These are phyloP conservation scores for Phycodurus eques DNA, from an alignment of 2,113 vertebrate genomes.

Conservation along the genomic window DNA sequence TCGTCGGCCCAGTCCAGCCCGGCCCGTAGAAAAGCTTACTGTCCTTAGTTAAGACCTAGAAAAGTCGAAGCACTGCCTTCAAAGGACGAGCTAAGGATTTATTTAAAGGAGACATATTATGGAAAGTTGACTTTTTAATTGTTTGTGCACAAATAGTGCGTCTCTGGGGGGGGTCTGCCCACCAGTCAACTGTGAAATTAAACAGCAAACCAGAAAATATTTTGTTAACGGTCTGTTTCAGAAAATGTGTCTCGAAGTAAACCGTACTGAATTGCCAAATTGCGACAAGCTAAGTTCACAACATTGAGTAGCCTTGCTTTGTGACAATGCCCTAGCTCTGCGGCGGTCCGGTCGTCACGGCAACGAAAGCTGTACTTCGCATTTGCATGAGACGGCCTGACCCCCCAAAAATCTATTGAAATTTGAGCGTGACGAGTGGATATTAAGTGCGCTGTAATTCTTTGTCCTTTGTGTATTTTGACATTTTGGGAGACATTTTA, in stretches of 20 bases:
- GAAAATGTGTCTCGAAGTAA: not conserved
- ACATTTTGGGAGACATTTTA: too few species aligned
- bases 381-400: not conserved
- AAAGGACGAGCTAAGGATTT: not conserved
- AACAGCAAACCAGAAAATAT: not conserved
- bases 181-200: too few species aligned
- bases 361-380: not conserved
- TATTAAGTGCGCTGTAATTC: too few species aligned
- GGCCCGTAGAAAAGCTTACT: constrained; percentile 57
- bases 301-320: not conserved
- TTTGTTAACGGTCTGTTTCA: not conserved
- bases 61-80: not conserved
- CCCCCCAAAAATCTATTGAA: too few species aligned
- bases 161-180: too few species aligned
- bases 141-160: too few species aligned
- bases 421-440: too few species aligned
- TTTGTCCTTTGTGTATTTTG: too few species aligned
- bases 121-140: not conserved
- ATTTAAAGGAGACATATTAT: not conserved
- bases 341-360: not conserved
- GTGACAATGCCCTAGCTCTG: not conserved
- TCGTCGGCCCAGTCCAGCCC: constrained; percentile 53
- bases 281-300: not conserved
- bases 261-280: not conserved
- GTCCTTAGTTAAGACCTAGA: not conserved